Evolutionary conservation across 1,140 invertebrate species (phyloP), one percentile per base, ranked within the genome.

Genomic region (Laupala kohalensis): DNA sequence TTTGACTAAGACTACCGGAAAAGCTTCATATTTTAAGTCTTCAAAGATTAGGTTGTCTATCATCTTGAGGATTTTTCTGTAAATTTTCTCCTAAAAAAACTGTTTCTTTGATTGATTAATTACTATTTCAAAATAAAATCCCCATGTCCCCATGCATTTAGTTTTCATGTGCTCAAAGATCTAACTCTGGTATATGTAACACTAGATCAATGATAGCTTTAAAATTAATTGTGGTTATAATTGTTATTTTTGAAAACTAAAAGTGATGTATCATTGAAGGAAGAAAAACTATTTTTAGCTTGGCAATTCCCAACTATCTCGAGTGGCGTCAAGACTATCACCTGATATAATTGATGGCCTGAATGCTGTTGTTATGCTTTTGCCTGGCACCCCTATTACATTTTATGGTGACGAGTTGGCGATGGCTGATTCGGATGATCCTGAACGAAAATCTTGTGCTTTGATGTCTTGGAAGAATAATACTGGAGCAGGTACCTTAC

Each of bases 401-500:
- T 77, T 85, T 79, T 78, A 84, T 83, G 77, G 87, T 80, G 79
- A 88, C 84, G 78, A 88, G 75, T 79, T 87, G 27, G 86, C 83
- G 4, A 68, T 68, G 67, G 27, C 9, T 24, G 67, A 68, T 68
- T 79, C 87, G 87, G 0, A 81, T 77, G 25, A 83, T 90, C 5
- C 88, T 87, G 0, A 90, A 91, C 0, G 92, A 90, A 81, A 90
- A 91, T 74, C 93, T 91, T 91, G 83, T 86, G 72, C 77, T 68
- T n/a, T 29, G 15, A 68, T 68, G 67, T 30, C 67, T 6, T 68
- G 67, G 67, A 68, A 27, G 12, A 68, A 79, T 64, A 76, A 77
- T 0, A 73, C 13, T 2, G 84, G 86, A 77, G 89, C 89, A 13
- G 90, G 90, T 3, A 89, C 89, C 74, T 64, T 53, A 67, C 9